A percentile compares a stretch with the other conserved stretches of the same genome.
phyloP scores from a whole-genome alignment of 1,140 invertebrate species.

The Conopomorpha cramerella region DNA sequence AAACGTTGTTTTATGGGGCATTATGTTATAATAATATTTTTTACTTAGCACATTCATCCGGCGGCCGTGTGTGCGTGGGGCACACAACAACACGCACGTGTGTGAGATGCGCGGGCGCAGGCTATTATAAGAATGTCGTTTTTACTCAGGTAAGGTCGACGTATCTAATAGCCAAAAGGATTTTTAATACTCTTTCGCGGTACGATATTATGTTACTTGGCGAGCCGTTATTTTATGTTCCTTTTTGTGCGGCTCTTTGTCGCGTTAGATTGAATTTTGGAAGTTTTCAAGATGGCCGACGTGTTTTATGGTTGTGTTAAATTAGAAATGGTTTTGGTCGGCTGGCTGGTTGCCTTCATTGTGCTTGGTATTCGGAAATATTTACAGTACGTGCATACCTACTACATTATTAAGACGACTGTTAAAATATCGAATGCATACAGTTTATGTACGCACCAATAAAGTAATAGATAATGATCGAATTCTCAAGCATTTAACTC shows the following conservation, averaged over 20 bases:
- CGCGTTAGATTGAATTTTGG: slow-evolving; percentile 23
- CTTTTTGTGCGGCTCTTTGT: slow-evolving; percentile 20
- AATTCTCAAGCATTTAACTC: too few relatives aligned
- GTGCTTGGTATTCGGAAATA: too few relatives aligned
- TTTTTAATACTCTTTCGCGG: slow-evolving; percentile 48
- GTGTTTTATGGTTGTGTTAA: slow-evolving; percentile 23
- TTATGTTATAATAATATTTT: slow-evolving; percentile 58
- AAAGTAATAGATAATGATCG: too few relatives aligned
- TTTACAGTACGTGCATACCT: too few relatives aligned
- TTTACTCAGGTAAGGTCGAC: slow-evolving; percentile 14
- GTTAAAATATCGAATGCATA: too few relatives aligned
- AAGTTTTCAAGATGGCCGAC: slow-evolving; percentile 15
- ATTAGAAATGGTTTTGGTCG: slow-evolving; percentile 23
- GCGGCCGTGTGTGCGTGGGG: slow-evolving; percentile 10
- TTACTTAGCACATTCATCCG: slow-evolving; percentile 50
- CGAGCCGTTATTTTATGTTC: slow-evolving; percentile 14
- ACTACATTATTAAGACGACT: too few relatives aligned
- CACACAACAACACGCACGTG: slow-evolving; percentile 24
- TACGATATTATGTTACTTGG: slow-evolving; percentile 37
- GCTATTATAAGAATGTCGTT: slow-evolving; percentile 39
- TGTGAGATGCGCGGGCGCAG: slow-evolving; percentile 11
- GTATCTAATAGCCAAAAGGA: slow-evolving; percentile 35
- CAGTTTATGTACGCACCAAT: too few relatives aligned
- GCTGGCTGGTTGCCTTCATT: slow-evolving; percentile 28
- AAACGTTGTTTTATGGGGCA: slow-evolving; percentile 50